phyloP scores from a whole-genome alignment of 1,140 invertebrate species.

The Drosophila hydei region DNA sequence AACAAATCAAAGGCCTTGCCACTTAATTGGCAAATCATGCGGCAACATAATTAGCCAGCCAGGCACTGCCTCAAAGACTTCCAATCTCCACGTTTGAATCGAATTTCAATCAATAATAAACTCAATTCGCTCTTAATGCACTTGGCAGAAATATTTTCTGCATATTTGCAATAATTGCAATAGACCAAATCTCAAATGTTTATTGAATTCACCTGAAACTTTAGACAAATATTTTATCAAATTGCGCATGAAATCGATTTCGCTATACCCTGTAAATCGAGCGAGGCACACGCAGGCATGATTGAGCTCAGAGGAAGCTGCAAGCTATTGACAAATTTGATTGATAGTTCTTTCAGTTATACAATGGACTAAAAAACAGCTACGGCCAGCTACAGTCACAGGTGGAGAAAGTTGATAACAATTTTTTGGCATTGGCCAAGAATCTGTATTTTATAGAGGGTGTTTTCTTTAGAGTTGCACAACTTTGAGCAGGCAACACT shows the following conservation, averaged over 20 bases:
- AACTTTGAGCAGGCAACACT: too few species aligned
- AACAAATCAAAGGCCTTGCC: slow-evolving; percentile 12
- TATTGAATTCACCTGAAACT: background rate
- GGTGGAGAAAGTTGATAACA: too few species aligned
- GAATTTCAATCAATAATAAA: background rate
- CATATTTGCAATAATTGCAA: background rate
- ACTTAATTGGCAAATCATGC: slow-evolving; percentile 28
- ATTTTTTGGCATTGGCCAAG: too few species aligned
- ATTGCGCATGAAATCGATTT: background rate
- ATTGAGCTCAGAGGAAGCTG: too few species aligned
- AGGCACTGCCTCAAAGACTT: background rate
- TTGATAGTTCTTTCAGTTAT: too few species aligned
- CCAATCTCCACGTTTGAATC: too few species aligned
- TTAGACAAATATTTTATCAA: background rate
- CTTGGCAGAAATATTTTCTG: background rate
- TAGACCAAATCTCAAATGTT: background rate
- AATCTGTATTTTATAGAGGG: too few species aligned
- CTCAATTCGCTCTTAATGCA: background rate
- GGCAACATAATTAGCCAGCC: slow-evolving; percentile 23
- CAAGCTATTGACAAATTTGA: too few species aligned
- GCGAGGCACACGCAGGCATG: too few species aligned
- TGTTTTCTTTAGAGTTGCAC: too few species aligned
- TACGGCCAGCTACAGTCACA: too few species aligned
- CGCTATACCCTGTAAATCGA: background rate
- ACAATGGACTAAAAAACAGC: too few species aligned